Evolutionary conservation across 2,888 invertebrate species (phyloP).

Genomic region (Doris montereyensis): DNA sequence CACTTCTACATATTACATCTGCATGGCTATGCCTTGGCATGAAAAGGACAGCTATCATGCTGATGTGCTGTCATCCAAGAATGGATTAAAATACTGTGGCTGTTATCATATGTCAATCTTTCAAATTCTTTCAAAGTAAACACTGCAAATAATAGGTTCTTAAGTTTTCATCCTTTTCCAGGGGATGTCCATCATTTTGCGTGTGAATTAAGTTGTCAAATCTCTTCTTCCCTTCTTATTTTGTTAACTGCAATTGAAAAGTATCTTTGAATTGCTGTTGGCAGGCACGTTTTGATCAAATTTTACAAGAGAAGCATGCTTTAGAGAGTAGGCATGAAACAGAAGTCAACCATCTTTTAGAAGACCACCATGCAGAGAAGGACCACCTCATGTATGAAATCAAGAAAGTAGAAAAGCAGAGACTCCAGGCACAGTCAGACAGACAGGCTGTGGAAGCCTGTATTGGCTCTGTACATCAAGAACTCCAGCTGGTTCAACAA

Average conservation of each 20-base stretch:
- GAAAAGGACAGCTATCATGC: too few relatives aligned
- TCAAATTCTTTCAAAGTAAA: neutral
- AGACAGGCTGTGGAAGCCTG: slow-evolving; percentile 41
- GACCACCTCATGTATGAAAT: slow-evolving; percentile 43
- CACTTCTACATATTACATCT: too few relatives aligned
- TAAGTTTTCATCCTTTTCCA: neutral
- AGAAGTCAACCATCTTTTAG: slow-evolving; percentile 37
- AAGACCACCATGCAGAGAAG: slow-evolving; percentile 32
- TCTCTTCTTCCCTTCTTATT: neutral
- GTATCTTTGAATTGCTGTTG: slow-evolving; percentile 5
- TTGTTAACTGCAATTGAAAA: neutral
- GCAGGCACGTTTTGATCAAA: slow-evolving; percentile 50
- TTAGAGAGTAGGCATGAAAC: slow-evolving; percentile 46
- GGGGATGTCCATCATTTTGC: too few relatives aligned
- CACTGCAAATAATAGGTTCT: neutral
- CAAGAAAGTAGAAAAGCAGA: slow-evolving; percentile 43
- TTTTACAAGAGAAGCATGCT: slow-evolving; percentile 48
- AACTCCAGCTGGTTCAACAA: slow-evolving; percentile 5
- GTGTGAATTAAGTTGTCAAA: too few relatives aligned
- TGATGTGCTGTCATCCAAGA: too few relatives aligned
- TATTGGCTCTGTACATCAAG: slow-evolving; percentile 8
- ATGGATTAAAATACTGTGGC: too few relatives aligned
- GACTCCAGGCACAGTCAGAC: slow-evolving; percentile 37
- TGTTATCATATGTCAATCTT: too few relatives aligned
- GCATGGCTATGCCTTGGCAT: too few relatives aligned